phyloP scores from a whole-genome alignment of 2,797 vertebrate species.

The Gallinago solitaria region DNA sequence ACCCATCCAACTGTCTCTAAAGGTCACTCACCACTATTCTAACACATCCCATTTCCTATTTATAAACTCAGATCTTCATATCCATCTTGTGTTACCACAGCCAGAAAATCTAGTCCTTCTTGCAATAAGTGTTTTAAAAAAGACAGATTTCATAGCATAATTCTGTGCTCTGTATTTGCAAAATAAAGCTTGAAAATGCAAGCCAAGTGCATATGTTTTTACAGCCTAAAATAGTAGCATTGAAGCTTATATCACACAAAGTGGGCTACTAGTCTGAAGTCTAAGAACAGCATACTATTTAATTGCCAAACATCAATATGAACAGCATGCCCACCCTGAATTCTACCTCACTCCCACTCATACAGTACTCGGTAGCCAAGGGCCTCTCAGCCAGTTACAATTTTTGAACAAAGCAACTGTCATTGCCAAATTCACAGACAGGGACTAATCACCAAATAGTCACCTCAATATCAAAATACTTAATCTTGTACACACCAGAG shows the following conservation, averaged over 20 bases:
- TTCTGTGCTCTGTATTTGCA: background rate
- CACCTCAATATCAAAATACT: background rate
- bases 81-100: conserved; percentile 42
- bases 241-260: background rate
- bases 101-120: conserved; percentile 24
- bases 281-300: background rate
- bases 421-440: background rate
- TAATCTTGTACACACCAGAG: background rate
- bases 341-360: background rate
- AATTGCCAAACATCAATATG: background rate
- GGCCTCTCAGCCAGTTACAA: background rate
- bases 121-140: background rate
- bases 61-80: conserved; percentile 50
- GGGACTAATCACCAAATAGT: background rate
- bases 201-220: background rate
- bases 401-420: background rate
- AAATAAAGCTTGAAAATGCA: background rate
- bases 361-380: background rate
- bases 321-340: background rate
- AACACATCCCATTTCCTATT: conserved; percentile 56
- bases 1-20: conserved; percentile 46
- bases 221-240: background rate
- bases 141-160: background rate
- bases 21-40: conserved; percentile 58
- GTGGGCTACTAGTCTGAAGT: background rate